A percentile compares a stretch with the other conserved stretches of the same genome.
These are phyloP conservation scores for Pedetes capensis DNA, from an alignment of 2,113 vertebrate genomes.

Conservation along the genomic window DNA sequence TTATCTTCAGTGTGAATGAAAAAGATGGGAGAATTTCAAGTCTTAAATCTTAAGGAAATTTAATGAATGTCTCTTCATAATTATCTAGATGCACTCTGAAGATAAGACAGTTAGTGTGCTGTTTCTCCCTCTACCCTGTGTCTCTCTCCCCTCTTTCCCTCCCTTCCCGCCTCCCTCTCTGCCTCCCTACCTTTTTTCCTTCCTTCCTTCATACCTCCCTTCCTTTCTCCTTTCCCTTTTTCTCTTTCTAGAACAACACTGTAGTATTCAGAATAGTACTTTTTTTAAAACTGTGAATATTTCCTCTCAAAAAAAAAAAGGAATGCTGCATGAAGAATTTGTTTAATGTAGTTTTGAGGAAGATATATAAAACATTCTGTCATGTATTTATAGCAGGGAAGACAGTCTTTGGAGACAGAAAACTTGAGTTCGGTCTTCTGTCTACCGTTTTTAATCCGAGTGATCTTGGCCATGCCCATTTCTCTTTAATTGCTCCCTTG, in stretches of 20 bases:
- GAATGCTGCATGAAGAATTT: background rate
- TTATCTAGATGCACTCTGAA: background rate
- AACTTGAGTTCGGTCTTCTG: background rate
- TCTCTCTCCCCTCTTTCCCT: accelerated
- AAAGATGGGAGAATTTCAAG: background rate
- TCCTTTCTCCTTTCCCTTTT: too few relatives aligned
- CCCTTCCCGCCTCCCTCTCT: background rate
- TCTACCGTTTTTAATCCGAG: background rate
- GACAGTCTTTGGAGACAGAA: background rate
- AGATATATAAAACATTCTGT: background rate
- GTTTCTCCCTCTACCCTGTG: background rate
- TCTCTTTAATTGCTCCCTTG: background rate
- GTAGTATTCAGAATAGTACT: background rate
- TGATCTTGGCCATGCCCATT: background rate
- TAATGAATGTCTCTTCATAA: background rate
- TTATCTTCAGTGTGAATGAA: background rate
- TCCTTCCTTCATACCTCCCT: too few relatives aligned
- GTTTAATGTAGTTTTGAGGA: background rate
- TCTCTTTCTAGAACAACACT: background rate
- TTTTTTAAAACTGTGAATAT: background rate
- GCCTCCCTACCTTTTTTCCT: too few relatives aligned
- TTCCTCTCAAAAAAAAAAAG: background rate
- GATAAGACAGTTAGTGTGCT: background rate
- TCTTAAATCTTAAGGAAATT: background rate
- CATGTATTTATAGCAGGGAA: background rate